Conservation (phyloP, 2,888 invertebrate species). For the Diarsia rubi region DNA sequence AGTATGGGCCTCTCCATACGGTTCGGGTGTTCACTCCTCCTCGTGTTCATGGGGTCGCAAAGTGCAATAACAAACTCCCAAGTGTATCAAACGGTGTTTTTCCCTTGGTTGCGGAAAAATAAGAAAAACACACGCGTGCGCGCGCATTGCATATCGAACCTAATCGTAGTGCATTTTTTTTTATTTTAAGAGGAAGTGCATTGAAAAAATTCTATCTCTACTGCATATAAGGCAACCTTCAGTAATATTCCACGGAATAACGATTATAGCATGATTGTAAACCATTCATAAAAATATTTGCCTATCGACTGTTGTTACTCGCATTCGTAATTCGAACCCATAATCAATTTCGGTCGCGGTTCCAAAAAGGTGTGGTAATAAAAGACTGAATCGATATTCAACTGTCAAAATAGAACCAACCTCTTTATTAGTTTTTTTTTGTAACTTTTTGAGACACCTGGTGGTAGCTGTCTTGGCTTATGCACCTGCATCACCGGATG, state of each 20-base stretch:
- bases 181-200: too few species aligned
- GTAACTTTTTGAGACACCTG: slow-evolving; percentile 51
- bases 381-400: slow-evolving; percentile 30
- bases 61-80: too few species aligned
- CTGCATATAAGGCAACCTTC: not conserved
- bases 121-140: too few species aligned
- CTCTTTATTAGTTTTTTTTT: slow-evolving; percentile 15
- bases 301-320: not conserved
- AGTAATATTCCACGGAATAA: not conserved
- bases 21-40: too few species aligned
- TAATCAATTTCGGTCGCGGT: slow-evolving; percentile 19
- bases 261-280: not conserved
- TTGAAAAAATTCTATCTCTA: not conserved
- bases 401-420: slow-evolving; percentile 49
- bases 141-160: too few species aligned
- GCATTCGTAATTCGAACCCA: slow-evolving; percentile 39
- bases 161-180: too few species aligned
- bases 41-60: too few species aligned
- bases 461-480: slow-evolving; percentile 27
- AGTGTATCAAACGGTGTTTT: too few species aligned
- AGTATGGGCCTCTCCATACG: too few species aligned
- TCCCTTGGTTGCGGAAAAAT: too few species aligned
- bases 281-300: slow-evolving; percentile 6
- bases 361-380: slow-evolving; percentile 20
- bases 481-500: slow-evolving; percentile 66